phyloP scores from a whole-genome alignment of 2,888 invertebrate species.

The Hoplodrina ambigua region DNA sequence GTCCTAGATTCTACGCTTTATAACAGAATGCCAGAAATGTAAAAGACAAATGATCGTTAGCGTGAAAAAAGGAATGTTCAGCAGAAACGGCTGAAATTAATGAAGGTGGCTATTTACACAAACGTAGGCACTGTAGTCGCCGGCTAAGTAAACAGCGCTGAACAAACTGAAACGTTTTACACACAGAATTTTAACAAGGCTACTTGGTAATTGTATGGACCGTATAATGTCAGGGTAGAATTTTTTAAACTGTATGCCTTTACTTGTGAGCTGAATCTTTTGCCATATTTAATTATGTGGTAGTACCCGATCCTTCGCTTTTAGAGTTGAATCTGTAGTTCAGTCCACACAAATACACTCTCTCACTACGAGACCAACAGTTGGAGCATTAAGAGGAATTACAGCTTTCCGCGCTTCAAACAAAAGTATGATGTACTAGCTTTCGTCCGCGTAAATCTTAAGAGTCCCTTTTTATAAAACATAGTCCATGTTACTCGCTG shows the following conservation, averaged over 20 bases:
- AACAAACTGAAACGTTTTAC: conserved; percentile 37
- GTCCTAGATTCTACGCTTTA: neutral
- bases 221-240: neutral
- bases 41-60: conserved; percentile 21
- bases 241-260: neutral
- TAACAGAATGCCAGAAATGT: neutral
- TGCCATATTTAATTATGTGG: neutral
- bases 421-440: neutral
- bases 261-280: neutral
- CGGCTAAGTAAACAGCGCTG: conserved; percentile 42
- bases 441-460: too few species aligned
- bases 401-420: too few species aligned
- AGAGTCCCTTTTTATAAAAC: too few species aligned
- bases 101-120: conserved; percentile 42
- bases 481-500: too few species aligned
- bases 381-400: too few species aligned
- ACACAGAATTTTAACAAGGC: conserved; percentile 48
- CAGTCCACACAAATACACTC: too few species aligned
- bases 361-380: too few species aligned
- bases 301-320: neutral
- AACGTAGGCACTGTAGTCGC: conserved; percentile 39
- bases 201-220: conserved; percentile 21
- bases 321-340: too few species aligned
- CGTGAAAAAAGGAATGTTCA: conserved; percentile 41
- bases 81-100: conserved; percentile 33